Evolutionary conservation across 2,888 invertebrate genomes (phyloP), one percentile per base, ranked within the genome.

Genomic region (Cheilosia scutellata): DNA sequence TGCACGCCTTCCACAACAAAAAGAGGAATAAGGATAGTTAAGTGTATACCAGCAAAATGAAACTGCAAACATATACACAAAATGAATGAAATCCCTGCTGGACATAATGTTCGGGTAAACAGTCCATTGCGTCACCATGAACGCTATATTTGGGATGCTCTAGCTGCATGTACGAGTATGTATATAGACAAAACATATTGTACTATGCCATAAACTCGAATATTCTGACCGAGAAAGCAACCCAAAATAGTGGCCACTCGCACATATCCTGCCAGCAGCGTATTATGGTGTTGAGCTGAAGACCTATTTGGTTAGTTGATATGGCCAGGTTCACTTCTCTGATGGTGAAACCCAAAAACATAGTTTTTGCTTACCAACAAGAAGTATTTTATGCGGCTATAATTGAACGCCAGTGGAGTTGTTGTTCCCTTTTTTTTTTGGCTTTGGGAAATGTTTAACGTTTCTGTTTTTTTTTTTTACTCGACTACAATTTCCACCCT

Each of bases 251-350:
- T 82, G 82, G 82, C 82, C 76, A 82, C 76, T 82, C 82, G 65
- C 77, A 82, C 66, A 77, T 82, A 82, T 82, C 77, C 82, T 82
- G 82, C 82, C 70, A 77, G 71, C 77, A 82, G 82, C 82, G 74
- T 77, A 77, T 77, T 82, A 82, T 82, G 82, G 82, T 82, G 82
- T 82, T 82, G 82, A 82, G 76, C 82, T 82, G 82, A 82, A 82
- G 82, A 82, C 77, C 82, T 82, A 82, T 82, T 77, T 82, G 82
- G 82, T 82, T 82, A 82, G 77, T 76, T 82, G 77, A 77, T 82
- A 82, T 82, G 82, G 82, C 82, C 58, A 82, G 71, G 77, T 77
- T 71, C 76, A 68, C 66, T 71, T 77, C 75, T 76, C 76, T 82
- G 71, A 71, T 77, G 71, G 82, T 53, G 53, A 71, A 77, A 82